Base-by-base conservation (phyloP, 2,797 vertebrate species). In the Mus spretus region DNA sequence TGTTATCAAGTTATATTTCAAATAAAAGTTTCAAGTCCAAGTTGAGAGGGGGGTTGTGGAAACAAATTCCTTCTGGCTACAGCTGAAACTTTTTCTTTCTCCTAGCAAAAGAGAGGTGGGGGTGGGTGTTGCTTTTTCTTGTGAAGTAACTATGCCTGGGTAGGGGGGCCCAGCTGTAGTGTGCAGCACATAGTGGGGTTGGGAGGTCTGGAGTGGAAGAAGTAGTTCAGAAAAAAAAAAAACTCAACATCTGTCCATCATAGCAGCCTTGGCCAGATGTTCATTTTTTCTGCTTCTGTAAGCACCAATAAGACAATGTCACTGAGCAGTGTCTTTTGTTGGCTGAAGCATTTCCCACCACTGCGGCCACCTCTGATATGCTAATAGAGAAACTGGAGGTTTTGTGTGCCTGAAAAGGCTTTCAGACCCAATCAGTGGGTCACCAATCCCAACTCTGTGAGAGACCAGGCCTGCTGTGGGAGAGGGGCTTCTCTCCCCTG, bases 311-410 rank as follows among this genome's bases (percentile, higher is more conserved):
- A 98, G 94, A 99, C 98, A 99, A 99, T 98, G 98, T 97, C 88
- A 11, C 89, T 0, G 9, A 96, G 90, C 94, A 72, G n/a, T 19
- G 28, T 89, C 87, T 98, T 98, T 98, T 98, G 97, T 98, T 78
- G 92, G 88, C 96, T 3, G 34, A 67, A 37, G 97, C 97, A 98
- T 99, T 99, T 99, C 99, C 99, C 99, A 99, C 99, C 98, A 96
- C 92, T 0, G 79, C 17, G 40, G 95, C 97, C 97, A 98, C 95
- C 97, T 99, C 94, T 98, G 98, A 98, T 98, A 98, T 99, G 98
- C 98, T 99, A 99, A 99, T 99, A 88, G 74, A 93, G 63, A 97
- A 98, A 88, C 97, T 19, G 85, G 81, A 95, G 34, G 77, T 97
- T 98, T 98, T 98, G 97, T 98, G 97, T 0, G 0, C 34, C 93